phyloP scores from a whole-genome alignment of 1,140 invertebrate genomes.

The Sipha flava region DNA sequence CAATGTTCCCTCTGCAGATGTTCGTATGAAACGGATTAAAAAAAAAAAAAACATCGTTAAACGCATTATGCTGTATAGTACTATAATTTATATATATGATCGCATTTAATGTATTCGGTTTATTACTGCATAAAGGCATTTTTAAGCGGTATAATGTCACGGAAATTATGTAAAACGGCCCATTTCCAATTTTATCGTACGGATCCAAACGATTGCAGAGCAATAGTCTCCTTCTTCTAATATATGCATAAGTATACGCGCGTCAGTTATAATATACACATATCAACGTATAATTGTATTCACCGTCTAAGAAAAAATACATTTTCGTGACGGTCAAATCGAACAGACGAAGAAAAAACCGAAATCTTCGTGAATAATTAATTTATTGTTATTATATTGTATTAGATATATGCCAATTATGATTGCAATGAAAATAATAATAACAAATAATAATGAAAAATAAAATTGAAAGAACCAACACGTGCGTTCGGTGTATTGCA shows the following conservation, averaged over 20 bases:
- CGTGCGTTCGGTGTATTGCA: no score
- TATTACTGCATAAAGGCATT: background rate
- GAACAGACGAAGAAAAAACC: background rate
- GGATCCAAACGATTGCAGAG: background rate
- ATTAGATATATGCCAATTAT: no score
- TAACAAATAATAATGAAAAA: no score
- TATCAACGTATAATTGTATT: background rate
- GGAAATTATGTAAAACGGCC: background rate
- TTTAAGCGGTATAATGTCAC: background rate
- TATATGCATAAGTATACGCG: no score
- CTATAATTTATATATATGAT: background rate
- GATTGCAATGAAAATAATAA: no score
- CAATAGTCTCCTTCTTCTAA: background rate
- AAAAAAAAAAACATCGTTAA: background rate
- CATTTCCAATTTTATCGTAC: background rate
- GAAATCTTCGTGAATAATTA: background rate
- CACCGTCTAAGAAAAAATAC: no score
- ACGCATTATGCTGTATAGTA: no score
- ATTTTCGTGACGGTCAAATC: background rate
- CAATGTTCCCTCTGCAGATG: background rate
- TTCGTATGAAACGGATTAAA: background rate
- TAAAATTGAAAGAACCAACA: no score
- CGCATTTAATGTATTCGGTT: no score
- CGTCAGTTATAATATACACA: no score
- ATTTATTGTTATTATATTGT: no score